A percentile compares a stretch with the other conserved stretches of the same genome.
Evolutionary conservation across 2,113 vertebrate genomes (phyloP).

Genomic region (Cygnus buccinator): DNA sequence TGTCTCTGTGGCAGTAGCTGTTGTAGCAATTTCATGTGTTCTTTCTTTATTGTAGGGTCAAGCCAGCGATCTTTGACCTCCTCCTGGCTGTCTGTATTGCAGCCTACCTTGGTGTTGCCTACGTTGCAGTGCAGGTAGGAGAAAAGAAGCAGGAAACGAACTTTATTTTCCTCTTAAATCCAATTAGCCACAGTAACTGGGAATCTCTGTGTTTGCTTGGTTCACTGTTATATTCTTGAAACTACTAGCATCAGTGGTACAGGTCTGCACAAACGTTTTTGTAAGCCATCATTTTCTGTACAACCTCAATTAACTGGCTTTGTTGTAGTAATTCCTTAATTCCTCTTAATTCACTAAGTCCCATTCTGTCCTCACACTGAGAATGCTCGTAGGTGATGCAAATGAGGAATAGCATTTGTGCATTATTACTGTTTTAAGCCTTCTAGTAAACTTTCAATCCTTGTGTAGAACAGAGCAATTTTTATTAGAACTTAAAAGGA

Average conservation of each 20-base stretch:
- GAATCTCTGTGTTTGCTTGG: neutral
- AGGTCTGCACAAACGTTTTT: neutral
- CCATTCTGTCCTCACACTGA: neutral
- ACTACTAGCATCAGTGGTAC: neutral
- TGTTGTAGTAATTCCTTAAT: neutral
- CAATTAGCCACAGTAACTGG: neutral
- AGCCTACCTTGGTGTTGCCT: conserved; percentile 92
- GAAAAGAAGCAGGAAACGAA: neutral
- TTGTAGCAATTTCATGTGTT: neutral
- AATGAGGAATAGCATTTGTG: neutral
- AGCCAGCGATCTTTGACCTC: conserved; percentile 98
- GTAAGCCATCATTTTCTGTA: neutral
- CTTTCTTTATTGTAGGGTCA: conserved; percentile 83
- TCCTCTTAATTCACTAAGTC: neutral
- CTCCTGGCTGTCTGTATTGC: conserved; percentile 94
- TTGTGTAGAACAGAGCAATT: neutral
- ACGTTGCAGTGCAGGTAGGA: conserved; percentile 92
- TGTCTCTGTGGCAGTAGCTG: neutral
- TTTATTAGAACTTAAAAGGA: neutral
- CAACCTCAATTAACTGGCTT: neutral
- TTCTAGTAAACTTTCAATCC: neutral
- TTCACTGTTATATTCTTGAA: neutral
- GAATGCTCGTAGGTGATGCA: neutral
- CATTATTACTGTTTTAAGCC: neutral
- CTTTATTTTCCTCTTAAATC: neutral